A percentile compares a stretch with the other conserved stretches of the same genome.
Conservation (phyloP, 2,797 vertebrate species). For the Huso huso region DNA sequence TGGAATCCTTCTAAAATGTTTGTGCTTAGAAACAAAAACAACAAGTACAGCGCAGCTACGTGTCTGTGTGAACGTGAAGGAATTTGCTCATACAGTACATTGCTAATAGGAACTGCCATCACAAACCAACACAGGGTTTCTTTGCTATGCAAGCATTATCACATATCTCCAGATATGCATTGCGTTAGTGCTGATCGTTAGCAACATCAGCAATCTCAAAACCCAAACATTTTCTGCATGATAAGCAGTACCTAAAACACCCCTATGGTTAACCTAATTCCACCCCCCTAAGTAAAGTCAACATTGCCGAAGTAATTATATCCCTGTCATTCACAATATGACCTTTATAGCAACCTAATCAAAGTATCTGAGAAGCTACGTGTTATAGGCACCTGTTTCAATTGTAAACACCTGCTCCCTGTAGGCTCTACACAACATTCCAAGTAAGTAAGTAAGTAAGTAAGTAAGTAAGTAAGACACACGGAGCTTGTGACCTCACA, state of each 20-base stretch:
- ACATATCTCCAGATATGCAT: neutral
- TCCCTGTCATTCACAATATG: too few species aligned
- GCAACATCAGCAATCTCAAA: slow-evolving; percentile 12
- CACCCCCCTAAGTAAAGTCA: too few species aligned
- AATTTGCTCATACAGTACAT: neutral
- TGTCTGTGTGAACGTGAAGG: neutral
- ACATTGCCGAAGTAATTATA: too few species aligned
- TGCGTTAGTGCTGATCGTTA: neutral
- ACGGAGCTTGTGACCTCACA: too few species aligned
- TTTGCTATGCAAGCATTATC: neutral
- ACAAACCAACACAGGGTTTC: neutral
- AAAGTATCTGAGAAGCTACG: too few species aligned
- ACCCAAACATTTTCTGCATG: slow-evolving; percentile 25
- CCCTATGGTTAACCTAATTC: too few species aligned
- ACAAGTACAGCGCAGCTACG: neutral
- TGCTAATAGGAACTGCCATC: neutral
- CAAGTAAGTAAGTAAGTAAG: too few species aligned
- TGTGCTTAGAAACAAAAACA: neutral
- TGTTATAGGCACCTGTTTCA: too few species aligned
- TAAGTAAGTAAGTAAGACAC: too few species aligned
- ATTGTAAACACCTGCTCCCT: too few species aligned
- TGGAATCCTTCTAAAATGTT: neutral
- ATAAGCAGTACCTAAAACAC: neutral
- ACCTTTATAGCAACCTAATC: too few species aligned
- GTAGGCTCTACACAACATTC: too few species aligned